phyloP scores from a whole-genome alignment of 2,797 vertebrate species.

The Discoglossus pictus region DNA sequence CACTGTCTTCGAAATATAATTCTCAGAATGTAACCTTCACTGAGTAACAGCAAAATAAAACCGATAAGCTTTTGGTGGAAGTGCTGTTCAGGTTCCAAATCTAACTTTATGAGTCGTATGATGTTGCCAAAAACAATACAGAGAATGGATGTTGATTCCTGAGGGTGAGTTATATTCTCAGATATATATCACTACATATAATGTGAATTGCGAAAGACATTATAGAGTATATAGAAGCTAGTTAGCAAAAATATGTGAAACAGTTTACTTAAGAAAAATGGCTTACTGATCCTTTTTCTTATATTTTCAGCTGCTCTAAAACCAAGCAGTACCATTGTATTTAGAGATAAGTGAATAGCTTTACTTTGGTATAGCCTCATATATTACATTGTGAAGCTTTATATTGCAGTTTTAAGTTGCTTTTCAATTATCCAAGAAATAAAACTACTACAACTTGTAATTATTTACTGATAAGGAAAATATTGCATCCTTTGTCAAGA shows the following conservation, averaged over 20 bases:
- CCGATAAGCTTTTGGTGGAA: too few species aligned
- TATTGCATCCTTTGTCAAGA: neutral
- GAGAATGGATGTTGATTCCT: too few species aligned
- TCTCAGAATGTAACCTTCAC: too few species aligned
- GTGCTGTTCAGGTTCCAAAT: too few species aligned
- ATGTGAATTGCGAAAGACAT: too few species aligned
- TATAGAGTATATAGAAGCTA: too few species aligned
- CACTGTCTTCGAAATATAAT: too few species aligned
- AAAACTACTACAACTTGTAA: neutral
- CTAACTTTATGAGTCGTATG: too few species aligned
- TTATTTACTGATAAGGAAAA: neutral
- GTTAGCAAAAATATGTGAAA: neutral
- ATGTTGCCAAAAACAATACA: too few species aligned
- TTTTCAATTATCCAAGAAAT: neutral
- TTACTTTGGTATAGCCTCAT: neutral
- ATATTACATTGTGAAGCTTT: neutral
- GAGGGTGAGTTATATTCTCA: too few species aligned
- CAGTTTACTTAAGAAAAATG: neutral
- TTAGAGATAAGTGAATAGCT: neutral
- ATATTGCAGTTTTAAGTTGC: neutral
- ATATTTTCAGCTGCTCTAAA: neutral
- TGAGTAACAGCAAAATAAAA: too few species aligned
- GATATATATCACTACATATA: too few species aligned
- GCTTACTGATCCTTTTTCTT: neutral
- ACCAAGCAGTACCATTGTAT: neutral